Evolutionary conservation across 2,113 vertebrate genomes (phyloP).

Genomic region (Balaeniceps rex): DNA sequence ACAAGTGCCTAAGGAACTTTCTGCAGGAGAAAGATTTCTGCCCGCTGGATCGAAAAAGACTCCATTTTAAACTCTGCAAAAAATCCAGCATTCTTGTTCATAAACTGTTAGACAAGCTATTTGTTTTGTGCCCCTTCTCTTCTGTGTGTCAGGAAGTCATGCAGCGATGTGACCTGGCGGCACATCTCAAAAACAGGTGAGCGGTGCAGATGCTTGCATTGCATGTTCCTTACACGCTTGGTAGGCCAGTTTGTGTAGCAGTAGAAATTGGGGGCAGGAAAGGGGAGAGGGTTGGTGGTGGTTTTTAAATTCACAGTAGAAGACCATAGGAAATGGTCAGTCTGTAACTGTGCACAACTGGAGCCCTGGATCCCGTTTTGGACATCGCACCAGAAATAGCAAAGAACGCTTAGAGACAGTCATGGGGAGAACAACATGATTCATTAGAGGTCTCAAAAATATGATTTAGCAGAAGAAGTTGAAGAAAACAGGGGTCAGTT

Average conservation of each 20-base stretch:
- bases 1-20: conserved; percentile 96
- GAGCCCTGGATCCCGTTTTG: neutral
- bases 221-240: neutral
- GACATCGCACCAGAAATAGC: neutral
- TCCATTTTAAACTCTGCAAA: conserved; percentile 92
- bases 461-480: neutral
- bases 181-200: conserved; percentile 97
- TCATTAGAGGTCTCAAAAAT: neutral
- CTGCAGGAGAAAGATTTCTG: conserved; percentile 97
- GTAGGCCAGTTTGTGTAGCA: neutral
- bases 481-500: neutral
- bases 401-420: neutral
- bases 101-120: conserved; percentile 94
- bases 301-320: neutral
- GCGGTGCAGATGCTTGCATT: neutral
- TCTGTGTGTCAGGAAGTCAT: conserved; percentile 88
- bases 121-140: conserved; percentile 89
- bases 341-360: neutral
- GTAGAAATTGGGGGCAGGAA: neutral
- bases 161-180: conserved; percentile 94
- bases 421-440: rapidly evolving
- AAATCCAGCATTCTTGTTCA: conserved; percentile 97
- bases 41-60: conserved; percentile 90
- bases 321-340: neutral
- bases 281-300: neutral